Evolutionary conservation across 2,113 vertebrate genomes (phyloP).

Genomic region (Tychaedon coryphoeus): DNA sequence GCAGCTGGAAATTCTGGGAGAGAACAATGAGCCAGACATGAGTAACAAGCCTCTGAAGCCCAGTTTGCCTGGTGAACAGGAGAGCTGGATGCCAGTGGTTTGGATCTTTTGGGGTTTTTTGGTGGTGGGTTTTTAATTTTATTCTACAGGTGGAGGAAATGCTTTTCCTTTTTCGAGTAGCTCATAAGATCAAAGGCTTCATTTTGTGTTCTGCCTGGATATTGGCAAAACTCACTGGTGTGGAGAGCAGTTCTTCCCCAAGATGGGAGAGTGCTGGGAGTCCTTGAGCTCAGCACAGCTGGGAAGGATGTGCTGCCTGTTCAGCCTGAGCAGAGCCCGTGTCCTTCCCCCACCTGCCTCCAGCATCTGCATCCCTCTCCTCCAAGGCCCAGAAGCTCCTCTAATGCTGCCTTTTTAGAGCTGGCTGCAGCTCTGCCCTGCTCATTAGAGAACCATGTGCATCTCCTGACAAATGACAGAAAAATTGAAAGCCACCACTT

Average conservation of each 20-base stretch:
- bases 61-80: not conserved
- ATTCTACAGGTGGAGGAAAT: not conserved
- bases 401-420: not conserved
- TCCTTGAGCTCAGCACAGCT: not conserved
- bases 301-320: not conserved
- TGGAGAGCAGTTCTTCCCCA: not conserved
- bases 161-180: not conserved
- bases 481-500: slow-evolving; percentile 46
- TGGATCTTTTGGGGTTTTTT: not conserved
- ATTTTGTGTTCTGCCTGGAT: not conserved
- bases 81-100: not conserved
- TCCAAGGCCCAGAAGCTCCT: not conserved
- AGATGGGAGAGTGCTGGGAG: not conserved
- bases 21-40: not conserved
- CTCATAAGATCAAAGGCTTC: not conserved
- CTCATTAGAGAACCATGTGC: slow-evolving; percentile 34
- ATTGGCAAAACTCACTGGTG: not conserved
- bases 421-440: slow-evolving; percentile 28
- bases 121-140: not conserved
- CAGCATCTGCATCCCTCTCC: not conserved
- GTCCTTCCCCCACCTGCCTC: not conserved
- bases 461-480: slow-evolving; percentile 31
- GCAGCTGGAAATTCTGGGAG: not conserved
- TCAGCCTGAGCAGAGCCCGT: not conserved
- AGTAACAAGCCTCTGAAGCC: not conserved